phyloP scores from a whole-genome alignment of 1,140 invertebrate genomes.

The Macrobrachium nipponense region DNA sequence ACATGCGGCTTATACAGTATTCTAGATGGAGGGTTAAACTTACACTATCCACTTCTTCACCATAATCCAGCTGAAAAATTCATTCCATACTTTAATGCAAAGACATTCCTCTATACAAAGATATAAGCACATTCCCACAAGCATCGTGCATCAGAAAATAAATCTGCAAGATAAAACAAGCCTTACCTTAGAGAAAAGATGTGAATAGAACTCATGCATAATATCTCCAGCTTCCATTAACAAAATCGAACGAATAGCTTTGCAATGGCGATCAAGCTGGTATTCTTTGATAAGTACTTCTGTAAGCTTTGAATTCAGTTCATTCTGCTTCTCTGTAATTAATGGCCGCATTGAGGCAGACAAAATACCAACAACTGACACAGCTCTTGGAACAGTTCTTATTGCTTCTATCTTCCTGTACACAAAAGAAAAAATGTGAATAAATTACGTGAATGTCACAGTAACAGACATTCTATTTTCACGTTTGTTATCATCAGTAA shows the following conservation, averaged over 20 bases:
- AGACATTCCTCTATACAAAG: neutral
- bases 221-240: slow-evolving; percentile 50
- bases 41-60: slow-evolving; percentile 29
- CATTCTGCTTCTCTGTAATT: slow-evolving; percentile 19
- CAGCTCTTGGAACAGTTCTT: slow-evolving; percentile 11
- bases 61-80: slow-evolving; percentile 28
- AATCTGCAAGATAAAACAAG: neutral
- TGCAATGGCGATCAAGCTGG: slow-evolving; percentile 33
- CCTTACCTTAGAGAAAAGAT: slow-evolving; percentile 42
- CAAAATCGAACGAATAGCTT: slow-evolving; percentile 36
- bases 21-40: slow-evolving; percentile 39
- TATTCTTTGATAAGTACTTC: slow-evolving; percentile 19
- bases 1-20: slow-evolving; percentile 31
- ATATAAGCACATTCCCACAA: neutral
- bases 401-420: slow-evolving; percentile 42
- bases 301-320: slow-evolving; percentile 28
- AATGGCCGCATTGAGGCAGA: slow-evolving; percentile 26
- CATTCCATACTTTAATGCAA: neutral
- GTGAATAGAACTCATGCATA: slow-evolving; percentile 54
- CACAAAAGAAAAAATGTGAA: neutral
- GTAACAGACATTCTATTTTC: neutral
- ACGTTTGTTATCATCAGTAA: too few species aligned
- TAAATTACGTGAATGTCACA: neutral
- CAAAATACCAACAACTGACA: slow-evolving; percentile 34
- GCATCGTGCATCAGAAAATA: neutral